Base-by-base conservation (phyloP, 2,888 invertebrate species). In the Azorinus chamasolen region DNA sequence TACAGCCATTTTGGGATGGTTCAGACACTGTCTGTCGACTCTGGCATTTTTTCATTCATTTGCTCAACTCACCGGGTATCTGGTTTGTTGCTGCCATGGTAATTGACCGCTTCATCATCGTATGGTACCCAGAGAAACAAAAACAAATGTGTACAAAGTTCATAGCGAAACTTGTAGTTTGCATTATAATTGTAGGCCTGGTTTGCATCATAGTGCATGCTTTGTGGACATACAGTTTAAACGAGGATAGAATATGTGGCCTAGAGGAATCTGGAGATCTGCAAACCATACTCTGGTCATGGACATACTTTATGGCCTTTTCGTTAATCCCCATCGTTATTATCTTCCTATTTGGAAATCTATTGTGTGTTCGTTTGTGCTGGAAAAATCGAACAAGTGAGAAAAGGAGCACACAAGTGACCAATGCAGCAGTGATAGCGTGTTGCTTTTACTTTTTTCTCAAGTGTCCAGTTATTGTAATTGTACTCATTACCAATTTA, bases 61-160 rank as follows among this genome's bases (percentile, higher is more conserved):
- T 89, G 16, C 72, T 88, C 22, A 84, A 73, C n/a, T 87, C 85
- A 76, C 77, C 86, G 18, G 84, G 86, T 3, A 78, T 86, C 8
- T 91, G 91, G 91, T 72, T 91, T 18, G 84, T 89, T n/a, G 87
- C 90, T 16, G 86, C 84, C 6, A 84, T 90, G 83, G 78, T 76
- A n/a, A 77, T 87, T 6, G 91, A 91, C 72, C 82, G 90, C 18
- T 88, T 85, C 59, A 81, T 89, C 22, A 75, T 71, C 32, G 64
- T 87, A 25, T 87, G 86, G 71, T 83, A 83, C 45, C 83, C 85
- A 4, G 71, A 75, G n/a, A 82, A 76, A 54, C 83, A 88, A 10
- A 69, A 74, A 43, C 64, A 68, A 12, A 68, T 87, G 63, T 90
- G 89, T 70, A 86, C 87, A 10, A 81, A 83, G 20, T 90, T 90